Percentiles rank a stretch among this genome's conserved stretches.
These are phyloP conservation scores for Eurystomus gularis DNA, from an alignment of 2,113 vertebrate genomes.

Conservation along the genomic window DNA sequence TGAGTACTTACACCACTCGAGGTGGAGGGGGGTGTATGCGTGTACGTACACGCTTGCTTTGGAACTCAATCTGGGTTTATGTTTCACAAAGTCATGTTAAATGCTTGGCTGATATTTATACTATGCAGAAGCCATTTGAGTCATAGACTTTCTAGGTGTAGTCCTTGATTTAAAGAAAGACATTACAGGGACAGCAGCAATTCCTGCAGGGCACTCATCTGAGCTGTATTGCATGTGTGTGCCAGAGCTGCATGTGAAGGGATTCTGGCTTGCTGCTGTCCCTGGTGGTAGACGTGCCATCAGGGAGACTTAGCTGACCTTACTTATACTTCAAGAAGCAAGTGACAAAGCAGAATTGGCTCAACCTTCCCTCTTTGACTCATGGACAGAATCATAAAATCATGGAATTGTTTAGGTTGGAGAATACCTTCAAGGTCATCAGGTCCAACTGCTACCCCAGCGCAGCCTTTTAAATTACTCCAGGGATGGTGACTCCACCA, in stretches of 20 bases:
- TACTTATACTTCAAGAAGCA: neutral
- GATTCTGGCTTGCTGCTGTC: neutral
- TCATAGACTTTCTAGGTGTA: neutral
- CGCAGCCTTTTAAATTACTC: too few species aligned
- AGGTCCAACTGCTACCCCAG: too few species aligned
- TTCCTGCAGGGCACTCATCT: neutral
- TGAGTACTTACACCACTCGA: conserved; percentile 68
- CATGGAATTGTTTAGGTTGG: too few species aligned
- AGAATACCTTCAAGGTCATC: too few species aligned
- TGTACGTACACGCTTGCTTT: rapidly evolving
- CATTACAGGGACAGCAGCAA: neutral
- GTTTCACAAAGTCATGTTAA: neutral
- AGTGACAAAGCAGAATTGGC: neutral
- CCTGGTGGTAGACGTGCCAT: neutral
- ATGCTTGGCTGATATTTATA: neutral
- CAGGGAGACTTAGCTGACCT: neutral
- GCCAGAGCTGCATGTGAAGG: neutral
- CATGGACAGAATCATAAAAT: too few species aligned
- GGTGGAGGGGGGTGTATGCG: rapidly evolving
- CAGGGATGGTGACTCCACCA: too few species aligned
- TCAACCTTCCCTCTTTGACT: neutral
- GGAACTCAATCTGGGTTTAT: neutral
- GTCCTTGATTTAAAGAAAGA: neutral
- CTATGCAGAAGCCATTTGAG: neutral
- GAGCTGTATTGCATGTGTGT: neutral